These are phyloP conservation scores for Augiades crinisus DNA, from an alignment of 2,888 invertebrate genomes.

Conservation along the genomic window DNA sequence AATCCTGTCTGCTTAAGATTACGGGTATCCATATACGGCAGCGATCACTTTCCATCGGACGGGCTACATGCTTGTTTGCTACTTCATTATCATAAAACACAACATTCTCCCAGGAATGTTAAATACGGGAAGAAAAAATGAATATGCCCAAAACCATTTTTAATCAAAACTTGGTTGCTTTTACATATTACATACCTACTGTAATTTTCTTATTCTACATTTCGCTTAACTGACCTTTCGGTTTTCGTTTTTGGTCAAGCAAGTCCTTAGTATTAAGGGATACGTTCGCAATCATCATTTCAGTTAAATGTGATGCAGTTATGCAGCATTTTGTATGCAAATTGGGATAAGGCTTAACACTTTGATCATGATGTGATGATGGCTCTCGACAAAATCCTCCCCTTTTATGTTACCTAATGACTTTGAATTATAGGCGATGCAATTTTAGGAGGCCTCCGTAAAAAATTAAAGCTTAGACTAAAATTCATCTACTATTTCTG, in stretches of 20 bases:
- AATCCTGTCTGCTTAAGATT: too few species aligned
- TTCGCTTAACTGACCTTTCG: background rate
- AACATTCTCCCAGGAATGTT: too few species aligned
- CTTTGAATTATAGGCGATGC: background rate
- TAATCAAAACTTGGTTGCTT: background rate
- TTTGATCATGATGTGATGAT: constrained; percentile 3
- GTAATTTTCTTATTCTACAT: too few species aligned
- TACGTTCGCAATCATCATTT: constrained; percentile 25
- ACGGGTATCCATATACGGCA: too few species aligned
- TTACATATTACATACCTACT: too few species aligned
- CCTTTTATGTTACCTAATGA: constrained; percentile 2
- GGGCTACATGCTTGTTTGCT: too few species aligned
- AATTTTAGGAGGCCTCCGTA: background rate
- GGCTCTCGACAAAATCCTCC: constrained; percentile 8
- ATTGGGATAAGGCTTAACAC: constrained; percentile 19
- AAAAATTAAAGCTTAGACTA: too few species aligned
- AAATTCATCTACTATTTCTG: background rate
- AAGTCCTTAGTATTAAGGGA: background rate
- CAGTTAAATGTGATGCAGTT: constrained; percentile 18
- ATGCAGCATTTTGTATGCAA: constrained; percentile 20
- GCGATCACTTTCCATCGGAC: too few species aligned
- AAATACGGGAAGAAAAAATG: background rate
- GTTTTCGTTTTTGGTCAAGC: background rate
- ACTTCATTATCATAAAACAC: too few species aligned
- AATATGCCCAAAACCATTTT: too few species aligned